Base-by-base conservation (phyloP, 2,888 invertebrate genomes). In the Ophion costatus region DNA sequence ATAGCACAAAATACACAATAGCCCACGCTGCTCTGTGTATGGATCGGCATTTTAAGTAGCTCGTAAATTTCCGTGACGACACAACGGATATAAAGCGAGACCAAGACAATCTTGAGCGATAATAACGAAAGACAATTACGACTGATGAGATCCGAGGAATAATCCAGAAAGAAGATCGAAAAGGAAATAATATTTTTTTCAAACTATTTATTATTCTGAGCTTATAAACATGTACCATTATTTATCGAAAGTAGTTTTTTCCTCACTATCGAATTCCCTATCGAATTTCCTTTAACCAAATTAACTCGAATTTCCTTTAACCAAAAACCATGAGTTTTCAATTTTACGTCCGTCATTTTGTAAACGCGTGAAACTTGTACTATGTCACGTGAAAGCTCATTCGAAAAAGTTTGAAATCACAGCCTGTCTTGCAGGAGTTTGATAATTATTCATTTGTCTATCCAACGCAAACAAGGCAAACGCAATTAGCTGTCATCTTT, bases 1-100 rank as follows among this genome's bases (percentile, higher is more conserved):
- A 81, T 86, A 61, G 64, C 86, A 86, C 83, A 89, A 89, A 89
- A 89, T 90, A 90, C 90, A 91, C 91, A 92, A 92, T 90, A 92
- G 91, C 45, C 91, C 89, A 90, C 89, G 91, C 90, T 92, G 57
- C 69, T 82, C 80, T 33, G 70, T 67, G 67, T 73, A 91, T 92
- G 92, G 91, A 92, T 91, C 91, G 91, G 89, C 88, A 89, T 90
- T 92, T 88, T 91, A 90, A 92, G 90, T 90, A 90, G 91, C 56
- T 91, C 90, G 89, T 91, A 90, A 92, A 91, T 92, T 38, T 91
- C 89, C 51, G 75, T 71, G 42, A 91, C n/a, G 84, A 89, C 85
- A 88, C 87, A 81, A 69, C 83, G 74, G 80, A 88, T 86, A 84
- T 75, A 76, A 87, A 85, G 73, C 69, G 85, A 85, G 80, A 82